Conservation (phyloP, 2,888 invertebrate genomes). For the Sinelater perroti region DNA sequence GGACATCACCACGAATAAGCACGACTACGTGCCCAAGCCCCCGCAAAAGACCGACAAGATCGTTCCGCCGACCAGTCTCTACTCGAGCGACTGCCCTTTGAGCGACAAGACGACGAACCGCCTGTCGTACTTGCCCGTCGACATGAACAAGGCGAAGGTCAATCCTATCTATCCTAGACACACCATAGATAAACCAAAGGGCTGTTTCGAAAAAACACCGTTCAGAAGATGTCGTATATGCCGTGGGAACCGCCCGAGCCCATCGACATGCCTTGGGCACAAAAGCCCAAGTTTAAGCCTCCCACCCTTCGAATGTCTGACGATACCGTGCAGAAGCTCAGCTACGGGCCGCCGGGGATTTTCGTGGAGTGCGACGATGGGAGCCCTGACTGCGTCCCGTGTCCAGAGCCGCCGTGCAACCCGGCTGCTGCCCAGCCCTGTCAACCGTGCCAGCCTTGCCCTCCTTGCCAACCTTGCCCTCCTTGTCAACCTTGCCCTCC, state of each 20-base stretch:
- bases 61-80: conserved; percentile 52
- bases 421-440: conserved; percentile 40
- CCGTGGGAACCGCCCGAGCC: conserved; percentile 58
- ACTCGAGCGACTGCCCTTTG: conserved; percentile 58
- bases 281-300: conserved; percentile 57
- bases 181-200: conserved; percentile 50
- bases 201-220: conserved; percentile 55
- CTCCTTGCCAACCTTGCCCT: conserved; percentile 52
- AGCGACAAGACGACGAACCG: conserved; percentile 67
- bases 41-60: conserved; percentile 62
- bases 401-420: conserved; percentile 50
- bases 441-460: conserved; percentile 44
- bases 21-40: conserved; percentile 75
- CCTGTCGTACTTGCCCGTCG: conserved; percentile 64
- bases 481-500: conserved; percentile 19
- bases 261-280: conserved; percentile 60
- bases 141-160: conserved; percentile 52
- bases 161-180: conserved; percentile 50
- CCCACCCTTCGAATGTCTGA: conserved; percentile 62
- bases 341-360: conserved; percentile 69
- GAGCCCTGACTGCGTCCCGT: conserved; percentile 63
- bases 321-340: conserved; percentile 69
- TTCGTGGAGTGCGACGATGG: conserved; percentile 67
- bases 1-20: conserved; percentile 76
- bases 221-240: conserved; percentile 62